Conservation (phyloP, 2,797 vertebrate genomes). For the Clamator glandarius region DNA sequence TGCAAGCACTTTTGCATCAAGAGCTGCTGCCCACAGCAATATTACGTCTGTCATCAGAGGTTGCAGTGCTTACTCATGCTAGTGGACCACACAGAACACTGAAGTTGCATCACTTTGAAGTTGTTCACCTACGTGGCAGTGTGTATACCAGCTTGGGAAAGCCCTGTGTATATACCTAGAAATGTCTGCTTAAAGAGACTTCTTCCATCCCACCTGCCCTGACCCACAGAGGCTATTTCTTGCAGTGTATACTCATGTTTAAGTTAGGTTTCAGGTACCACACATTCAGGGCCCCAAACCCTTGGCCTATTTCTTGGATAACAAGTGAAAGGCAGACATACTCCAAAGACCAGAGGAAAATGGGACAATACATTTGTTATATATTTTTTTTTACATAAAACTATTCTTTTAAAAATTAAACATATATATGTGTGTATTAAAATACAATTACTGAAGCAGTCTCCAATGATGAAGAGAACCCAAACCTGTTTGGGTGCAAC, state of each 20-base stretch:
- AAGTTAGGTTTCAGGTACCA: neutral
- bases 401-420: neutral
- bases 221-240: neutral
- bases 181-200: neutral
- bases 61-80: too few species aligned
- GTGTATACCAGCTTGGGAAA: neutral
- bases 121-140: too few species aligned
- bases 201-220: neutral
- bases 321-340: neutral
- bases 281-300: neutral
- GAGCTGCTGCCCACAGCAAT: neutral
- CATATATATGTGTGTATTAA: neutral
- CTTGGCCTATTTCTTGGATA: neutral
- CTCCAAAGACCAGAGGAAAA: neutral
- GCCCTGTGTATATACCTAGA: neutral
- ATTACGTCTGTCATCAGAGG: neutral
- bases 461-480: neutral
- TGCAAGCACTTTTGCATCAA: neutral
- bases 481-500: neutral
- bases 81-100: fast-evolving
- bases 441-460: neutral
- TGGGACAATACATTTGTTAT: neutral
- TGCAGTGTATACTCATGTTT: neutral
- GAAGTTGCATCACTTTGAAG: neutral
- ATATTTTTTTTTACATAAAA: neutral